phyloP scores from a whole-genome alignment of 2,888 invertebrate species.

The Cantharis lateralis region DNA sequence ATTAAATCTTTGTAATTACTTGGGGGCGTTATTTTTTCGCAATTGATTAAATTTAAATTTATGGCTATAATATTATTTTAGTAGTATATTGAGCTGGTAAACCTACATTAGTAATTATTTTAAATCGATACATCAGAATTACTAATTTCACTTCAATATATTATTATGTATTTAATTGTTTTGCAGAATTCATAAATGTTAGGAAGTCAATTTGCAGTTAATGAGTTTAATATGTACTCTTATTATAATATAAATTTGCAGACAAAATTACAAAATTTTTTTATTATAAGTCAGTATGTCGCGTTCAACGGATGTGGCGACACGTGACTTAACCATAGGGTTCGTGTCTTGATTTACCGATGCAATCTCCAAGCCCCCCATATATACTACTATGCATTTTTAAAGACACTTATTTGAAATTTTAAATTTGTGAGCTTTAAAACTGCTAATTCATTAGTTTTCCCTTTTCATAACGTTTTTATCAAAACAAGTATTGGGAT shows the following conservation, averaged over 20 bases:
- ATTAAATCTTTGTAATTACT: neutral
- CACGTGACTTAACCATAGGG: conserved; percentile 49
- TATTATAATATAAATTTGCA: conserved; percentile 31
- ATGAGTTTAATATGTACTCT: neutral
- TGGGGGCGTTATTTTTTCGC: neutral
- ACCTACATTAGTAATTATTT: neutral
- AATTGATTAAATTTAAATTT: neutral
- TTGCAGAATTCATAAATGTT: neutral
- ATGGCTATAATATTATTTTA: too few species aligned
- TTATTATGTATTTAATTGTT: neutral
- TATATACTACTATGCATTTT: conserved; percentile 10
- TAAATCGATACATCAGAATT: neutral
- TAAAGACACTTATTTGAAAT: neutral
- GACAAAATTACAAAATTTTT: conserved; percentile 39
- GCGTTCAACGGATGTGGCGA: conserved; percentile 50
- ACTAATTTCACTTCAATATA: neutral
- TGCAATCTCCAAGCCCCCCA: conserved; percentile 36
- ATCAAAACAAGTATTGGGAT: neutral
- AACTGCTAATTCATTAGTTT: neutral
- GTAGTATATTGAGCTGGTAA: neutral
- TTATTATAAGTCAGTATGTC: conserved; percentile 56
- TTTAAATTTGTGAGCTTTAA: neutral
- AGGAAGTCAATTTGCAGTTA: neutral
- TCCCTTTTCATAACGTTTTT: neutral
- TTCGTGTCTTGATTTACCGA: conserved; percentile 49